These are phyloP conservation scores for Pteropus alecto DNA, from an alignment of 2,113 vertebrate species.

Conservation along the genomic window DNA sequence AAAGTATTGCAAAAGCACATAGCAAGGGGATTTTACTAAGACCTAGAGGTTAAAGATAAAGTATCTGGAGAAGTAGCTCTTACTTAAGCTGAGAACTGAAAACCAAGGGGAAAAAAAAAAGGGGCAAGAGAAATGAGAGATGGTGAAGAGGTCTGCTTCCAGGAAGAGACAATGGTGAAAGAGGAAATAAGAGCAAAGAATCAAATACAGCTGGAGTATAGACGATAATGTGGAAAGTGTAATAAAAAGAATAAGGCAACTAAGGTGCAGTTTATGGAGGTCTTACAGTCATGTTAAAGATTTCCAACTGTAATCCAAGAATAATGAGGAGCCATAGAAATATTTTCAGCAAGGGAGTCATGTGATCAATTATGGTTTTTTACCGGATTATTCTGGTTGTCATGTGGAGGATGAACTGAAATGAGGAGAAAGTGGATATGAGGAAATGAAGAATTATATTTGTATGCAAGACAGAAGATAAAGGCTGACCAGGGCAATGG, in stretches of 20 bases:
- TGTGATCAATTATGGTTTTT: not conserved
- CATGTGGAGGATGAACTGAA: not conserved
- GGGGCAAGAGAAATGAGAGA: not conserved
- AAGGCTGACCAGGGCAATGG: not conserved
- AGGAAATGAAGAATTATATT: not conserved
- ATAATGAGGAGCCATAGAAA: not conserved
- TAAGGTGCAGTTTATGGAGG: not conserved
- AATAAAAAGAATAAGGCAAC: not conserved
- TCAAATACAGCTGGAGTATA: fast-evolving
- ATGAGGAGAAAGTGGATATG: not conserved
- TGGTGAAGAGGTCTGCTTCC: not conserved
- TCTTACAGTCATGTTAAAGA: not conserved
- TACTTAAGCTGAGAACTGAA: not conserved
- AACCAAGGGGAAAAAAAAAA: not conserved
- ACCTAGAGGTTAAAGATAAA: not conserved
- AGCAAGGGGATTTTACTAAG: not conserved
- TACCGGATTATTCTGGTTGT: not conserved
- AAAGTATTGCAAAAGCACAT: not conserved
- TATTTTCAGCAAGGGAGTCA: not conserved
- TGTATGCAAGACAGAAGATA: not conserved
- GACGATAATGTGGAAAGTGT: not conserved
- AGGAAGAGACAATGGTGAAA: not conserved
- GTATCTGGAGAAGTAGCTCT: not conserved
- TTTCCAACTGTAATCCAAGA: not conserved
- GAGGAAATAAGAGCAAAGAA: not conserved